Conservation (phyloP, 2,113 vertebrate species). For the Solenodon paradoxus region DNA sequence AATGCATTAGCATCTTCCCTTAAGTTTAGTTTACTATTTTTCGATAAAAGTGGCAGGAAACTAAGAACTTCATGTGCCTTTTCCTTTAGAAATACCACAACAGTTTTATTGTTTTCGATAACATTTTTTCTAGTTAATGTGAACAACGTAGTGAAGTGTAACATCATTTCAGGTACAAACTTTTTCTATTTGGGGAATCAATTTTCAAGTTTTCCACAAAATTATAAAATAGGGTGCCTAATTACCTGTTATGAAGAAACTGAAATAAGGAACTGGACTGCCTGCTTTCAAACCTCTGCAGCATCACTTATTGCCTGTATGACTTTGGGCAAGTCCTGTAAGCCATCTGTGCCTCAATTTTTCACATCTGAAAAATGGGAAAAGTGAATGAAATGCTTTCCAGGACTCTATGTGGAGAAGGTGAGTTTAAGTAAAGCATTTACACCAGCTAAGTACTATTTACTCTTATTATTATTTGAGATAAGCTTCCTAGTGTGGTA, state of each 20-base stretch:
- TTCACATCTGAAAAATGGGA: constrained; percentile 21
- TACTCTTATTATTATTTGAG: not conserved
- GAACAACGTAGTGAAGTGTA: not conserved
- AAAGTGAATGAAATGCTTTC: not conserved
- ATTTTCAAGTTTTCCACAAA: not conserved
- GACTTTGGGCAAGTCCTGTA: not conserved
- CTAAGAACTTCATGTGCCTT: not conserved
- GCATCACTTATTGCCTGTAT: not conserved
- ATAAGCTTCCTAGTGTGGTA: not conserved
- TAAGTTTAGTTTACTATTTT: not conserved
- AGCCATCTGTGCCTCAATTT: not conserved
- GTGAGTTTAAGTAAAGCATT: not conserved
- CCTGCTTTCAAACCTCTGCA: not conserved
- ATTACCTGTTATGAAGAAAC: not conserved
- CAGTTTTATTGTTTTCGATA: not conserved
- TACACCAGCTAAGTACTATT: not conserved
- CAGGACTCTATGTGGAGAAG: not conserved
- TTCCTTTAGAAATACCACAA: not conserved
- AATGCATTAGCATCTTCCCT: not conserved
- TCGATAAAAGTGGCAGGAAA: not conserved
- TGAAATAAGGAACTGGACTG: not conserved
- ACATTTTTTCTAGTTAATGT: not conserved
- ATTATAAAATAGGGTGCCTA: not conserved
- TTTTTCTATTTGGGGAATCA: not conserved
- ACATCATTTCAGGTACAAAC: not conserved